Conservation (phyloP, 2,797 vertebrate genomes). For the Notamacropus eugenii region DNA sequence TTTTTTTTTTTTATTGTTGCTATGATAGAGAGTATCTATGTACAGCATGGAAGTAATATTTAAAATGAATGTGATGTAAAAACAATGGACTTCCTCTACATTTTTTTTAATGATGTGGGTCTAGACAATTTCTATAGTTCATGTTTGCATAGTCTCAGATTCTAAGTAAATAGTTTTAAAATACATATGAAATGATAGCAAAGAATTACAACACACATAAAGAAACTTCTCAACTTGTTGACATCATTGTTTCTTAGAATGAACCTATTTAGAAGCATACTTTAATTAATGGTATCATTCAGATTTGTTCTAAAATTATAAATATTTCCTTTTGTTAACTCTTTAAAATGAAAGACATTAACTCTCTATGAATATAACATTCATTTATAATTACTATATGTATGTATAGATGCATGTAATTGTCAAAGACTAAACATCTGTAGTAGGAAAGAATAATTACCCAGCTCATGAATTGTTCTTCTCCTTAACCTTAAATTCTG, state of each 20-base stretch:
- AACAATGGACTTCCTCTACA: background rate
- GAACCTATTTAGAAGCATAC: conserved; percentile 3
- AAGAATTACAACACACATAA: background rate
- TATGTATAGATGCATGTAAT: background rate
- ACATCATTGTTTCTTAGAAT: conserved; percentile 3
- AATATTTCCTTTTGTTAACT: background rate
- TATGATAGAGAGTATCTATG: background rate
- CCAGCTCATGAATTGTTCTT: background rate
- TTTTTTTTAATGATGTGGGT: background rate
- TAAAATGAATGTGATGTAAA: background rate
- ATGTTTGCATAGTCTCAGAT: background rate
- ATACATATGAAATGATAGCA: background rate
- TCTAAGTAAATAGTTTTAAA: background rate
- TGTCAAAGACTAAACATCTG: background rate
- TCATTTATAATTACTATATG: background rate
- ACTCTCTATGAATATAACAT: background rate
- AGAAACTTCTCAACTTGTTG: background rate
- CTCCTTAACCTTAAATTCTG: conserved; percentile 3
- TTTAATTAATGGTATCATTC: background rate
- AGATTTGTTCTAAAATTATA: background rate
- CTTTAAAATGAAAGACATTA: background rate
- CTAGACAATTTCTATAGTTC: background rate
- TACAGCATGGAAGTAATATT: background rate
- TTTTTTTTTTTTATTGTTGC: background rate
- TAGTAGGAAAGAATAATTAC: background rate